Conservation (phyloP, 2,113 vertebrate genomes). For the Ceyx cyanopectus region DNA sequence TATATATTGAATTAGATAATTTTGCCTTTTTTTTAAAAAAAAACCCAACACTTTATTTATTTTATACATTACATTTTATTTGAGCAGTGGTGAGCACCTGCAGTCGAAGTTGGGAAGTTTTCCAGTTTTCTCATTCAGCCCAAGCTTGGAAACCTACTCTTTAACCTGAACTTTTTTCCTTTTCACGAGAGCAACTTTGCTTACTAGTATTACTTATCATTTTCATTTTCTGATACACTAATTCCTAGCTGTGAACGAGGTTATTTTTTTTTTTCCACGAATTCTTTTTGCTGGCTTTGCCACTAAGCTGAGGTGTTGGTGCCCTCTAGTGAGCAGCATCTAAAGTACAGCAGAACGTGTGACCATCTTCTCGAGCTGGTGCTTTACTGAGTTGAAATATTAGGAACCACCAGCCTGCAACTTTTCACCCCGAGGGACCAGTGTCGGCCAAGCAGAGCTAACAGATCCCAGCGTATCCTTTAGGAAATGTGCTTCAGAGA, state of each 20-base stretch:
- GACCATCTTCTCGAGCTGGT: background rate
- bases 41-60: background rate
- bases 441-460: background rate
- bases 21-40: background rate
- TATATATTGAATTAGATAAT: background rate
- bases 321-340: constrained; percentile 55
- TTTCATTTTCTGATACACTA: background rate
- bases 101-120: background rate
- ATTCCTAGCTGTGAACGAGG: background rate
- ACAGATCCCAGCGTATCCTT: background rate
- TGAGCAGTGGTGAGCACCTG: background rate
- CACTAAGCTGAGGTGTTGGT: background rate
- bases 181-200: background rate
- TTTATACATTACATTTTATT: background rate
- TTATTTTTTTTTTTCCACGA: background rate
- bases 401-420: background rate
- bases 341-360: background rate
- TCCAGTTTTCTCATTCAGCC: background rate
- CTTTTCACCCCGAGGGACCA: background rate
- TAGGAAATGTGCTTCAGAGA: background rate
- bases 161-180: background rate
- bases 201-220: background rate
- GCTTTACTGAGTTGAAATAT: background rate
- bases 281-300: background rate
- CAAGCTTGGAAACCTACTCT: background rate